Base-by-base conservation (phyloP, 2,888 invertebrate species). In the Latrodectus hesperus region DNA sequence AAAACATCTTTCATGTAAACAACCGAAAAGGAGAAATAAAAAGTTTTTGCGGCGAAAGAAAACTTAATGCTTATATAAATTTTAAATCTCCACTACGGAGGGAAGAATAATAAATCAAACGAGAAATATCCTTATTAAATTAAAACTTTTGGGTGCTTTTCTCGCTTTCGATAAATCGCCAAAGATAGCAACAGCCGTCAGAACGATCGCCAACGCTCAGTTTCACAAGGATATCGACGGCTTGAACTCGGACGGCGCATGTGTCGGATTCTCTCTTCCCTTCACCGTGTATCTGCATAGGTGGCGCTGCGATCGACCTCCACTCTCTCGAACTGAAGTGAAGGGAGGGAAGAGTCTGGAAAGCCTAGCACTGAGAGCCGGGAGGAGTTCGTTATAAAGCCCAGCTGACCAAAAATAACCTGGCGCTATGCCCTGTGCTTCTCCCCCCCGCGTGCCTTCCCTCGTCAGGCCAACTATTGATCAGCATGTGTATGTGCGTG, bases 361-460 rank as follows among this genome's bases (percentile, higher is more conserved):
- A 64, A 75, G 64, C 51, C 49, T 38, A 22, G 26, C 26, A 6
- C 49, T 16, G 68, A 79, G 73, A 81, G 82, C 49, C 22, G 74
- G 70, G 82, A 74, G 68, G 74, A 68, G 83, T 82, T 82, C 77
- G 82, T 83, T 78, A 82, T 73, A 83, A 83, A 78, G 81, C 87
- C 82, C 87, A 83, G 87, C 87, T 88, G 87, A 88, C 87, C 87
- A 88, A 88, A 88, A 88, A 88, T 88, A 88, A 88, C 87, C 87
- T 88, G 87, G 87, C 87, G 82, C 78, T 78, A 74, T 83, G 87
- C 87, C 87, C 85, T 84, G 67, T 74, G 74, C 74, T n/a, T 77
- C 26, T 53, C 76, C 53, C 68, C 74, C 67, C 64, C 22, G 1
- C 22, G 22, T 22, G 22, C 22, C n/a, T 67, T 49, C 67, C 16